Evolutionary conservation across 1,140 invertebrate genomes (phyloP).

Genomic region (Danaus melanippus): DNA sequence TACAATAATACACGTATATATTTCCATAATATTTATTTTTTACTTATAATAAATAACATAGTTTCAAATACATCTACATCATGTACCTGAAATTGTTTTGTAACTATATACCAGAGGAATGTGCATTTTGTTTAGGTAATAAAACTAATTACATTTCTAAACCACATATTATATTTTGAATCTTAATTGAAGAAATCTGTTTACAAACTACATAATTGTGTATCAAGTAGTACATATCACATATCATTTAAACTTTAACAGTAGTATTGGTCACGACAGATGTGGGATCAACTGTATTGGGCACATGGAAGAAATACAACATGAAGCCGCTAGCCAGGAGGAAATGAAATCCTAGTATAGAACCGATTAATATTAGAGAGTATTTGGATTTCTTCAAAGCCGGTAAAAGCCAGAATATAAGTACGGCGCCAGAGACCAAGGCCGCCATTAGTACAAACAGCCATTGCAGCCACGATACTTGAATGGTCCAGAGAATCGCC

Average conservation of each 20-base stretch:
- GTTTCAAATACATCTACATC: neutral
- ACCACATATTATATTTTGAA: no score
- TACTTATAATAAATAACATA: constrained; percentile 6
- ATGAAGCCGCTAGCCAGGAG: constrained; percentile 89
- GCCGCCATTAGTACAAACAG: constrained; percentile 85
- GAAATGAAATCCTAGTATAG: constrained; percentile 83
- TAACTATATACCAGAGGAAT: no score
- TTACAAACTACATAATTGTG: constrained; percentile 1
- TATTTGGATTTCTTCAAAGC: constrained; percentile 79
- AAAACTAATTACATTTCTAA: no score
- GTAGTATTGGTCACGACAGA: constrained; percentile 14
- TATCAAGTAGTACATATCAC: constrained; percentile 1
- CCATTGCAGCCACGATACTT: constrained; percentile 90
- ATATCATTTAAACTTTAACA: constrained; percentile 16
- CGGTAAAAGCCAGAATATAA: constrained; percentile 86
- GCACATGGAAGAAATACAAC: constrained; percentile 74
- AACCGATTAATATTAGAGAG: constrained; percentile 77
- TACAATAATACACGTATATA: neutral
- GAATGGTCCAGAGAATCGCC: constrained; percentile 93
- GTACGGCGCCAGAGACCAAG: constrained; percentile 86
- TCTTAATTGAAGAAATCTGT: no score
- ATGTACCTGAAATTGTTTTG: no score
- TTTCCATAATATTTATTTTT: neutral
- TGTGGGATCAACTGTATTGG: constrained; percentile 19
- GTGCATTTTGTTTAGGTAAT: no score